phyloP scores from a whole-genome alignment of 2,113 vertebrate species.

The Brienomyrus brachyistius region DNA sequence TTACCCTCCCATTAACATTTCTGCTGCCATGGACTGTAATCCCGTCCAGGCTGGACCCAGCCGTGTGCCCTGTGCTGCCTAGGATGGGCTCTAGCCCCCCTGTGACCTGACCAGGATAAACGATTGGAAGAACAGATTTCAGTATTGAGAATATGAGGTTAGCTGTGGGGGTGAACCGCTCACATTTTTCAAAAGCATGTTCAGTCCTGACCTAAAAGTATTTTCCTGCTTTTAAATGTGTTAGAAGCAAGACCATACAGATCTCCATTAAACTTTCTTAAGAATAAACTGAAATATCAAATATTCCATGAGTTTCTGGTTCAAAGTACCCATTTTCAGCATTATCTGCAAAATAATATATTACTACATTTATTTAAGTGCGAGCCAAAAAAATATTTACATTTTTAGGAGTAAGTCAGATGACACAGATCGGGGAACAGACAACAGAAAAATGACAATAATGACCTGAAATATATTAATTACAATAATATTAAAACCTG shows the following conservation, averaged over 20 bases:
- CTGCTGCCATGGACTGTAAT: neutral
- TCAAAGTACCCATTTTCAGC: neutral
- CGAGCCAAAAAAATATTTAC: constrained; percentile 68
- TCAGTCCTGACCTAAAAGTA: neutral
- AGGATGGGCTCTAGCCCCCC: neutral
- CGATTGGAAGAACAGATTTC: neutral
- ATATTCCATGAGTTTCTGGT: neutral
- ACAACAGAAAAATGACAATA: constrained; percentile 44
- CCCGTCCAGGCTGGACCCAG: neutral
- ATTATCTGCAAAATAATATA: constrained; percentile 42
- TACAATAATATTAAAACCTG: constrained; percentile 56
- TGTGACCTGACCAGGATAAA: neutral
- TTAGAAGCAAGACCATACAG: neutral
- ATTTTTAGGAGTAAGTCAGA: constrained; percentile 39
- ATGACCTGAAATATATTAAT: constrained; percentile 47
- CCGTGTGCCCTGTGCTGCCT: neutral
- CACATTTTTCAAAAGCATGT: neutral
- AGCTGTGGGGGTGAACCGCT: neutral
- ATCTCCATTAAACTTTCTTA: neutral
- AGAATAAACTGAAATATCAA: neutral
- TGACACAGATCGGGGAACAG: constrained; percentile 45
- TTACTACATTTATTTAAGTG: constrained; percentile 73
- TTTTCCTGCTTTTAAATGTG: neutral
- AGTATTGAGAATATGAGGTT: neutral
- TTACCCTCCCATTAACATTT: neutral